Conservation (phyloP, 2,888 invertebrate genomes). For the Lasioglossum vierecki region DNA sequence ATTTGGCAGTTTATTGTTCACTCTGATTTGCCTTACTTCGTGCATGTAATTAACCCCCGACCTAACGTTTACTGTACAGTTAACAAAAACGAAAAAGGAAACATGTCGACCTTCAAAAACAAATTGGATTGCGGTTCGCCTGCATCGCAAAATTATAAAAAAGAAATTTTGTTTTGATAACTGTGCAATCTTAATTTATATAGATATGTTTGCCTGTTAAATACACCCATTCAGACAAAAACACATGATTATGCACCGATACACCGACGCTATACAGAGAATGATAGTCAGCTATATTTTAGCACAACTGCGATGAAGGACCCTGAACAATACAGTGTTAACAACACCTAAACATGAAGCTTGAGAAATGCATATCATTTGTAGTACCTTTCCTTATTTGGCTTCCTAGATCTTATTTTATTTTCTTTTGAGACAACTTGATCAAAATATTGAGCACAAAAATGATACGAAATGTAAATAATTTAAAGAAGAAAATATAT, state of each 20-base stretch:
- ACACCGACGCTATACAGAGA: slow-evolving; percentile 38
- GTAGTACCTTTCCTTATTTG: slow-evolving; percentile 56
- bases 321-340: slow-evolving; percentile 34
- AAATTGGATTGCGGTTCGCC: background rate
- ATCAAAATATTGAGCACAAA: slow-evolving; percentile 32
- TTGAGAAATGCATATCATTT: slow-evolving; percentile 52
- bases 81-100: slow-evolving; percentile 42
- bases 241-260: slow-evolving; percentile 41
- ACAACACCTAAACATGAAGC: slow-evolving; percentile 50
- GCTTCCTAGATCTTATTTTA: slow-evolving; percentile 55
- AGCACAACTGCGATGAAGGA: slow-evolving; percentile 37
- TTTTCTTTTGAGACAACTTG: slow-evolving; percentile 20
- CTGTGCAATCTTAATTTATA: slow-evolving; percentile 46
- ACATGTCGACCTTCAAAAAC: background rate
- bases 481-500: slow-evolving; percentile 66
- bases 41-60: slow-evolving; percentile 64
- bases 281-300: slow-evolving; percentile 26
- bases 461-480: slow-evolving; percentile 57
- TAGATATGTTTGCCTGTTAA: slow-evolving; percentile 51
- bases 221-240: slow-evolving; percentile 36
- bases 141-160: background rate
- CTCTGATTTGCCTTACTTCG: slow-evolving; percentile 66
- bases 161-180: slow-evolving; percentile 47
- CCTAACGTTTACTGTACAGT: slow-evolving; percentile 47
- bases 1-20: slow-evolving; percentile 64